A percentile compares a stretch with the other conserved stretches of the same genome.
phyloP scores from a whole-genome alignment of 2,888 invertebrate genomes.

The Athrips mouffetella region DNA sequence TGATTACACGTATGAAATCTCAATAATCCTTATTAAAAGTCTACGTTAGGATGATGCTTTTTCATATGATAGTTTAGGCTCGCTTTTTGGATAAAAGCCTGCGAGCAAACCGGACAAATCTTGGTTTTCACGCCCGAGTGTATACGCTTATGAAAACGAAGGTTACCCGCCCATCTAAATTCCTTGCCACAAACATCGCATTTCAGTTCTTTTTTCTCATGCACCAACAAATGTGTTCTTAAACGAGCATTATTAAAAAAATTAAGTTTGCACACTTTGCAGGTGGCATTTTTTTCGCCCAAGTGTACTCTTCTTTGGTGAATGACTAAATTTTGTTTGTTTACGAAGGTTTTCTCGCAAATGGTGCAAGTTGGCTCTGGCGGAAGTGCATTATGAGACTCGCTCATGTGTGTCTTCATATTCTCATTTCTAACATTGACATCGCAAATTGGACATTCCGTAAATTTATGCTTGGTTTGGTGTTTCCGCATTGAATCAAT shows the following conservation, averaged over 20 bases:
- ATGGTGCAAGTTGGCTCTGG: neutral
- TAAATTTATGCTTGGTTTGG: too few relatives aligned
- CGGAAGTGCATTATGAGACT: too few relatives aligned
- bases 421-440: too few relatives aligned
- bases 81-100: conserved; percentile 33
- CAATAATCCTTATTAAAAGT: too few relatives aligned
- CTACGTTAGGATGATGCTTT: conserved; percentile 10
- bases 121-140: conserved; percentile 25
- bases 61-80: conserved; percentile 32
- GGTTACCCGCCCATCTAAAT: neutral
- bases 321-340: neutral
- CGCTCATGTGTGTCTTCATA: too few relatives aligned
- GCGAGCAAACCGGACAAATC: conserved; percentile 26
- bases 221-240: neutral
- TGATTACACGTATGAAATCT: too few relatives aligned
- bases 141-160: conserved; percentile 12
- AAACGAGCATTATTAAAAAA: neutral
- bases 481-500: too few relatives aligned
- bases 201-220: neutral
- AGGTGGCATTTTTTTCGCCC: neutral
- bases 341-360: neutral
- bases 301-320: neutral
- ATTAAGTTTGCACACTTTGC: neutral
- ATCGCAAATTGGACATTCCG: too few relatives aligned
- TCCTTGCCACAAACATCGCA: neutral